Evolutionary conservation across 2,888 invertebrate species (phyloP).

Genomic region (Ichneumoninae sp.): DNA sequence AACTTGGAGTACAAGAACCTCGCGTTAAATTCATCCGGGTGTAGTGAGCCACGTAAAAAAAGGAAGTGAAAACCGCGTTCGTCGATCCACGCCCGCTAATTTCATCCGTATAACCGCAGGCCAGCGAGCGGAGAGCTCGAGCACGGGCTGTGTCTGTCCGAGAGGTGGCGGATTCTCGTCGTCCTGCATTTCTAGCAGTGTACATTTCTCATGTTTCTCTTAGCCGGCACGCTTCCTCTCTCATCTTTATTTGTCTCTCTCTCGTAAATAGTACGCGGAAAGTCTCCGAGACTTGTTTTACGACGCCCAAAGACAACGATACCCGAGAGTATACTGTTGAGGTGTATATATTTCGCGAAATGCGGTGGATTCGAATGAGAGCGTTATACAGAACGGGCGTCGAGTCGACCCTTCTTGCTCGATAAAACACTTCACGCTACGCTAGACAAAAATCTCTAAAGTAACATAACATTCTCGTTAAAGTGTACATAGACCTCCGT

Average conservation of each 20-base stretch:
- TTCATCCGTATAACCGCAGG: slow-evolving; percentile 49
- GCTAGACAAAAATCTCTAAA: slow-evolving; percentile 12
- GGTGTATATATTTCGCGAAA: slow-evolving; percentile 8
- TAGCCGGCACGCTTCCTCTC: slow-evolving; percentile 9
- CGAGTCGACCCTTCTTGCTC: slow-evolving; percentile 33
- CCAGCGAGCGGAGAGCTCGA: not conserved
- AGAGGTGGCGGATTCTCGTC: slow-evolving; percentile 18
- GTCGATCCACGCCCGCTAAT: slow-evolving; percentile 60
- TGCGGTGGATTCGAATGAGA: slow-evolving; percentile 29
- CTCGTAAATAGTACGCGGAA: slow-evolving; percentile 44
- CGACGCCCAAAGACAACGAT: slow-evolving; percentile 39
- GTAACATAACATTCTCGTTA: slow-evolving; percentile 1
- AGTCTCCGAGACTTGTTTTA: slow-evolving; percentile 28
- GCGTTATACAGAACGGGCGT: not conserved
- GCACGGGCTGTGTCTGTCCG: slow-evolving; percentile 5
- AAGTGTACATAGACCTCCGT: not conserved
- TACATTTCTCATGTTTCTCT: slow-evolving; percentile 24
- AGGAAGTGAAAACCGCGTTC: slow-evolving; percentile 38
- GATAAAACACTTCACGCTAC: slow-evolving; percentile 25
- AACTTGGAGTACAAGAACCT: slow-evolving; percentile 32
- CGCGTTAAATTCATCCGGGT: slow-evolving; percentile 37
- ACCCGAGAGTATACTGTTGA: slow-evolving; percentile 12
- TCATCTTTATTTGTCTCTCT: not conserved
- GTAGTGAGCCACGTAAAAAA: not conserved
- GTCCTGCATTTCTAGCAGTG: not conserved